A percentile compares a stretch with the other conserved stretches of the same genome.
Evolutionary conservation across 2,113 vertebrate genomes (phyloP).

Genomic region (Calidris pygmaea): DNA sequence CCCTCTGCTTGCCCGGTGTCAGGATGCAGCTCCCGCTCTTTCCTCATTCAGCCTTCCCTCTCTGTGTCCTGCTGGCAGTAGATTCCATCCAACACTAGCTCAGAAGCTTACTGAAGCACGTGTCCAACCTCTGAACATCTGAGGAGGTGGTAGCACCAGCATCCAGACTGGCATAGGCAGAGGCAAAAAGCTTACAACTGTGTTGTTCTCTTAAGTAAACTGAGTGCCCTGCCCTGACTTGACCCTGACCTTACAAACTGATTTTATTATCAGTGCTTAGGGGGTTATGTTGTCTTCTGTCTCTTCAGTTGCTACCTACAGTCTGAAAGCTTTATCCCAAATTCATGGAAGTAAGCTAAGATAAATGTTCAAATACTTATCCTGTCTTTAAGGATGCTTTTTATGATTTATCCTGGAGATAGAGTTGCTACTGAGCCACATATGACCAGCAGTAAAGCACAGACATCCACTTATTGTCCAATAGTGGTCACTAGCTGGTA

Average conservation of each 20-base stretch:
- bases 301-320: not conserved
- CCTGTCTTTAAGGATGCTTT: not conserved
- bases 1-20: not conserved
- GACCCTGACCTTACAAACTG: not conserved
- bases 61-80: not conserved
- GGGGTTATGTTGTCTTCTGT: not conserved
- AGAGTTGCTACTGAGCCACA: not conserved
- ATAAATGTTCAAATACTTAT: not conserved
- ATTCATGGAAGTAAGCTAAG: not conserved
- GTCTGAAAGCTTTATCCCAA: not conserved
- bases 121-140: not conserved
- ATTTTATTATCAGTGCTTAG: not conserved
- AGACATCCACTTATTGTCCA: not conserved
- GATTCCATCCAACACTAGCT: not conserved
- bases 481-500: not conserved
- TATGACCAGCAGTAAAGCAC: not conserved
- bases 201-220: not conserved
- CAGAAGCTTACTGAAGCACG: rapidly evolving
- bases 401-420: not conserved
- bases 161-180: not conserved
- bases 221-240: not conserved
- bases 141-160: not conserved
- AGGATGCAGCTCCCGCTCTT: not conserved
- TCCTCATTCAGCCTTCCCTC: not conserved
- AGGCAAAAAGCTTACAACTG: not conserved